phyloP scores from a whole-genome alignment of 1,140 invertebrate genomes.

The Agrypnia vestita region DNA sequence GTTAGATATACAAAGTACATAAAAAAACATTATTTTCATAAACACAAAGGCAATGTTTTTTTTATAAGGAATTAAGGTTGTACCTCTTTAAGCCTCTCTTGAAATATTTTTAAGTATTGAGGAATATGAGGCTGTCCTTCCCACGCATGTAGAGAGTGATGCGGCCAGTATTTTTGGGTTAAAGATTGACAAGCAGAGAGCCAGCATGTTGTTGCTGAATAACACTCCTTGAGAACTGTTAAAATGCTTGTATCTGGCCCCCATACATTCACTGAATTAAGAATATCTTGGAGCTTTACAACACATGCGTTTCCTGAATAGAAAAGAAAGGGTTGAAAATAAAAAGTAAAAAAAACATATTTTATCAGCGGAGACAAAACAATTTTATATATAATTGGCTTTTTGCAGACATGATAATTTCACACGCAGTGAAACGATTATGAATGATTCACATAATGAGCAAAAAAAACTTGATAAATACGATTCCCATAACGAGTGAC shows the following conservation, averaged over 20 bases:
- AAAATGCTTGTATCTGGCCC: conserved; percentile 75
- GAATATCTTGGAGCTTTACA: conserved; percentile 72
- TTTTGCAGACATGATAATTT: too few relatives aligned
- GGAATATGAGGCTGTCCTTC: conserved; percentile 83
- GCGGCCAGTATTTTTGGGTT: conserved; percentile 95
- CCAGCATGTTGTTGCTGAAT: conserved; percentile 77
- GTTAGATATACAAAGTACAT: too few relatives aligned
- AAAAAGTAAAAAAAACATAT: conserved; percentile 51
- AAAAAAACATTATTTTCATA: too few relatives aligned
- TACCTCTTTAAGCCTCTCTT: conserved; percentile 81
- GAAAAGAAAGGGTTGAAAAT: too few relatives aligned
- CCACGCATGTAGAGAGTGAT: conserved; percentile 90
- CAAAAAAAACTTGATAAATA: too few relatives aligned
- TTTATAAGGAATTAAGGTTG: too few relatives aligned
- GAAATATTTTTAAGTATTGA: conserved; percentile 80
- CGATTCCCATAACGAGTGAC: too few relatives aligned
- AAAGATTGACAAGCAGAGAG: conserved; percentile 84
- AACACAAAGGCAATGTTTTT: too few relatives aligned
- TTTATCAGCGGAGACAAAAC: background rate
- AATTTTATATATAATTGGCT: background rate
- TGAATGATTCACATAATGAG: too few relatives aligned
- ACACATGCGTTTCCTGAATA: conserved; percentile 65
- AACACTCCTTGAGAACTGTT: conserved; percentile 67
- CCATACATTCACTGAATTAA: conserved; percentile 77
- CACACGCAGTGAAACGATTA: too few relatives aligned